Base-by-base conservation (phyloP, 1,140 invertebrate genomes). In the Lepidurus couesii region DNA sequence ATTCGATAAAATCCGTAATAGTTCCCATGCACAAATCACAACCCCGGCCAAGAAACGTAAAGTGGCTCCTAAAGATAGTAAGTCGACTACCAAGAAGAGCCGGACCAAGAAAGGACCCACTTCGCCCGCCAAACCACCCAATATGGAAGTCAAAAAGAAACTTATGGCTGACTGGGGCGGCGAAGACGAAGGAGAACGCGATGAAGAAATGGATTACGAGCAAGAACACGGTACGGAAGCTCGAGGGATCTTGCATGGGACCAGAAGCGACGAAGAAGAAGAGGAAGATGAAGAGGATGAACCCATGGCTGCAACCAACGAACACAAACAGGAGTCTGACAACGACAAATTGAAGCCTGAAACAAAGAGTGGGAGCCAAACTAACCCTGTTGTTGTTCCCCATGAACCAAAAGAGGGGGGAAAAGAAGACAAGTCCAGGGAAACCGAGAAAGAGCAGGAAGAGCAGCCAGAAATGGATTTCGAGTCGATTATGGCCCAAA, bases 71-170 rank as follows among this genome's bases (percentile, higher is more conserved):
- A 79, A 75, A 26, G 24, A 44, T n/a, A n/a, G 73, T 6, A 45
- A 73, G 34, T 11, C 73, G 74, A 13, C 53, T 16, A 24, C 44
- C n/a, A 65, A 24, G 8, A 47, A 79, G n/a, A 74, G 73, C 21
- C 78, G 73, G 21, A 79, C 74, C 21, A 79, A 79, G 78, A 75
- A 79, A 26, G 74, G 73, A 44, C 42, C 34, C 6, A 74, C 44
- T 8, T 75, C 73, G 34, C 73, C 73, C 1, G 44, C 74, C 42
- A 77, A 77, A 45, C 34, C 65, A 24, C 73, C 74, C 24, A 75
- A 79, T 42, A 74, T 75, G 8, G 78, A 79, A 79, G 78, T 79
- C 16, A 79, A 79, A 47, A 79, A 79, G 13, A 79, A 79, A 34
- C 34, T 79, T 11, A 74, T 79, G 73, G 78, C 78, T 6, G 78